These are phyloP conservation scores for Hyla sarda DNA, from an alignment of 2,113 vertebrate species.

Conservation along the genomic window DNA sequence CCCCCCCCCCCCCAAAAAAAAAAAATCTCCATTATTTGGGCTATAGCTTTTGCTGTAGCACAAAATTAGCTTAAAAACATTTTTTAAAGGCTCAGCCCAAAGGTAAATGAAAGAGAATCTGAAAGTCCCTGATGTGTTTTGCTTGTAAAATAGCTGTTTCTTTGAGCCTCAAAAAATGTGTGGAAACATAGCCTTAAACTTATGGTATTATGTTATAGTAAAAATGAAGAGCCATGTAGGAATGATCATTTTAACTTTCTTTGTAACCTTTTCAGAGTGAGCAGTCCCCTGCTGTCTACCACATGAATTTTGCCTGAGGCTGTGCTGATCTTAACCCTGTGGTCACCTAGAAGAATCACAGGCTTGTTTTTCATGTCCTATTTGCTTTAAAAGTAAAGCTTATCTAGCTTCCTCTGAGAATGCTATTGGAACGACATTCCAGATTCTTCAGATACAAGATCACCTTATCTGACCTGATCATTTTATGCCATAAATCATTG, in stretches of 20 bases:
- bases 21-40: too few relatives aligned
- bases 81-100: too few relatives aligned
- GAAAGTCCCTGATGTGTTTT: too few relatives aligned
- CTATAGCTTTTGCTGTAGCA: too few relatives aligned
- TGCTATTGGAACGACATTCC: constrained; percentile 28
- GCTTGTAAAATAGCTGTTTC: too few relatives aligned
- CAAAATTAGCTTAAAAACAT: too few relatives aligned
- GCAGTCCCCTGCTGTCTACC: background rate
- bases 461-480: constrained; percentile 49
- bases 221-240: too few relatives aligned
- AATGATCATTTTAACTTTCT: background rate
- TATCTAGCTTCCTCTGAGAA: constrained; percentile 43
- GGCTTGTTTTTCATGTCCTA: constrained; percentile 52
- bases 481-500: constrained; percentile 10
- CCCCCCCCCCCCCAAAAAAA: too few relatives aligned
- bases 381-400: constrained; percentile 46
- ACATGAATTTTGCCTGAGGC: constrained; percentile 9
- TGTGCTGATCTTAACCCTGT: constrained; percentile 19
- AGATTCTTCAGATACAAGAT: constrained; percentile 48
- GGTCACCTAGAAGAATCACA: constrained; percentile 30
- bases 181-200: too few relatives aligned
- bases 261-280: background rate
- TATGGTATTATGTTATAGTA: too few relatives aligned
- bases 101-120: too few relatives aligned
- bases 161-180: too few relatives aligned